These are phyloP conservation scores for Crenuchus spilurus DNA, from an alignment of 2,797 vertebrate species.

Conservation along the genomic window DNA sequence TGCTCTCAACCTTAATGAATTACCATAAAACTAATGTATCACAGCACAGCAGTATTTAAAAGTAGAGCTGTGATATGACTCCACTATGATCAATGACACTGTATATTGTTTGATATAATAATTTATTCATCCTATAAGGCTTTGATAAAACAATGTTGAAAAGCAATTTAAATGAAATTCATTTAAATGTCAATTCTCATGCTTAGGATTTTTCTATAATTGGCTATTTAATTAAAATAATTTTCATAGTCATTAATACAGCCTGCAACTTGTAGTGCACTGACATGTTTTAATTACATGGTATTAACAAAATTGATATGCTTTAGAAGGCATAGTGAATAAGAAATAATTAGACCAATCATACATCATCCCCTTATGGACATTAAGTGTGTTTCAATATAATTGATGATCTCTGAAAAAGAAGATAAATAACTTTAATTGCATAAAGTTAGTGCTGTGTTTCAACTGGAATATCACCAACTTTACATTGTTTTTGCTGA, in stretches of 20 bases:
- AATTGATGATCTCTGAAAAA: conserved; percentile 83
- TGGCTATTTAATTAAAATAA: conserved; percentile 99
- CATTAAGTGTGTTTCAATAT: conserved; percentile 87
- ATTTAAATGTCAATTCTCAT: conserved; percentile 99
- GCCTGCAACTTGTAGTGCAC: conserved; percentile 99
- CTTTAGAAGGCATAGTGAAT: conserved; percentile 99
- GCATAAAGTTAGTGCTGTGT: conserved; percentile 77
- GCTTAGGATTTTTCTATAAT: conserved; percentile 99
- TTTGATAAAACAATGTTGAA: conserved; percentile 99
- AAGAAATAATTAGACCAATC: conserved; percentile 99
- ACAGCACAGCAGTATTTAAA: conserved; percentile 75
- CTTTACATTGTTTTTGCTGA: conserved; percentile 68
- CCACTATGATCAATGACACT: conserved; percentile 96
- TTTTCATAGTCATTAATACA: conserved; percentile 99
- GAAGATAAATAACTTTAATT: conserved; percentile 87
- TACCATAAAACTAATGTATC: conserved; percentile 72
- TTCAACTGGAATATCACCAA: conserved; percentile 74
- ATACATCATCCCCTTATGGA: conserved; percentile 97
- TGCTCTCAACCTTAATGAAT: conserved; percentile 70
- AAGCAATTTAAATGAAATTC: conserved; percentile 99
- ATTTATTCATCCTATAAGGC: conserved; percentile 99
- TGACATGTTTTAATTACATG: conserved; percentile 99
- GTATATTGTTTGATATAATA: conserved; percentile 98
- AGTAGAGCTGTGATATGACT: conserved; percentile 83
- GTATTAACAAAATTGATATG: conserved; percentile 99